These are phyloP conservation scores for Rotaria sp. DNA, from an alignment of 2,888 invertebrate species.

Conservation along the genomic window DNA sequence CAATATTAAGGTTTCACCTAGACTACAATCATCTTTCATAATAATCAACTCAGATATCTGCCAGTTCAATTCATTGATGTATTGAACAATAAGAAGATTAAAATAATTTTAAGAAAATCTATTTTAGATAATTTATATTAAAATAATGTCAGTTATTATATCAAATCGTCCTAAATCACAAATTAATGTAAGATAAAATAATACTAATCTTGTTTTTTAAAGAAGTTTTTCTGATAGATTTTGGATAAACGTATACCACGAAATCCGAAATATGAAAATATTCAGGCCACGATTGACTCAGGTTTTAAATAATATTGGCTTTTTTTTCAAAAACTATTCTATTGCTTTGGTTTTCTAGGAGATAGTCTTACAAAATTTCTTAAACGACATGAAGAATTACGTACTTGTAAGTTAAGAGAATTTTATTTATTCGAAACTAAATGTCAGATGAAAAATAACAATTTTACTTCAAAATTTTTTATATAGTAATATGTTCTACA, in stretches of 20 bases:
- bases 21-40: no score
- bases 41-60: no score
- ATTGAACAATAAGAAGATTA: no score
- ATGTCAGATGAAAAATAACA: neutral
- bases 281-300: constrained; percentile 52
- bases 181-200: neutral
- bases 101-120: neutral
- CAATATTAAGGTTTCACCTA: neutral
- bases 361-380: constrained; percentile 52
- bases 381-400: constrained; percentile 52
- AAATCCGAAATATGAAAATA: constrained; percentile 54
- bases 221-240: neutral
- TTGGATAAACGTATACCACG: constrained; percentile 36
- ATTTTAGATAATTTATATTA: neutral
- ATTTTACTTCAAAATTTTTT: no score
- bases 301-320: constrained; percentile 44
- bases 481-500: no score
- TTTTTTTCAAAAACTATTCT: neutral
- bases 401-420: constrained; percentile 47
- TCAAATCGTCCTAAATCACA: neutral
- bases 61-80: no score
- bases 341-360: constrained; percentile 45
- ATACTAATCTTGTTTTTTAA: neutral
- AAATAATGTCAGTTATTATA: neutral
- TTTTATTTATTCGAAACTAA: neutral